Conservation (phyloP, 2,888 invertebrate genomes). For the Thymelicus lineola region DNA sequence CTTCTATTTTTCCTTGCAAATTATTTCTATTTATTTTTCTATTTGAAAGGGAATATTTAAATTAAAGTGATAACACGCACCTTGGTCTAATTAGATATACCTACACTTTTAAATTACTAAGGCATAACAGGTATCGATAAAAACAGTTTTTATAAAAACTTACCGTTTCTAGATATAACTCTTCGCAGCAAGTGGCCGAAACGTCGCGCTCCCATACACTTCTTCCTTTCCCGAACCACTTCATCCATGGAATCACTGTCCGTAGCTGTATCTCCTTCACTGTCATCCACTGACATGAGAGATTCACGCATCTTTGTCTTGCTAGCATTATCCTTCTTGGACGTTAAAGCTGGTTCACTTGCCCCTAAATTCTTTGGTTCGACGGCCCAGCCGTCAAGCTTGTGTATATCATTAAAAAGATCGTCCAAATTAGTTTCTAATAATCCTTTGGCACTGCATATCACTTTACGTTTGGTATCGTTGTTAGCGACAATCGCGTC, state of each 20-base stretch:
- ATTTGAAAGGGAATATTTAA: too few species aligned
- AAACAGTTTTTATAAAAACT: too few species aligned
- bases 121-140: neutral
- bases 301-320: slow-evolving; percentile 64
- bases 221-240: slow-evolving; percentile 71
- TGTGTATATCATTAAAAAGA: slow-evolving; percentile 72
- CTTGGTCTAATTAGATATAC: too few species aligned
- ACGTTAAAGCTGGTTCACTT: slow-evolving; percentile 75
- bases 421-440: slow-evolving; percentile 83
- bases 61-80: too few species aligned
- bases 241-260: slow-evolving; percentile 78
- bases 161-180: slow-evolving; percentile 80
- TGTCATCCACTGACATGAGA: slow-evolving; percentile 74
- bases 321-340: slow-evolving; percentile 59
- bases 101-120: too few species aligned
- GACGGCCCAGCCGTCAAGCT: slow-evolving; percentile 63
- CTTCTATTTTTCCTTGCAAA: too few species aligned
- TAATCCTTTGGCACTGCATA: slow-evolving; percentile 84
- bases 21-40: too few species aligned
- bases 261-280: slow-evolving; percentile 70
- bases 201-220: slow-evolving; percentile 77
- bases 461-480: slow-evolving; percentile 78
- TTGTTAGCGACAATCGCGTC: slow-evolving; percentile 70
- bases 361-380: slow-evolving; percentile 75
- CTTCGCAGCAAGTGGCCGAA: slow-evolving; percentile 75